phyloP scores from a whole-genome alignment of 2,888 invertebrate species.

The Brachylomia viminalis region DNA sequence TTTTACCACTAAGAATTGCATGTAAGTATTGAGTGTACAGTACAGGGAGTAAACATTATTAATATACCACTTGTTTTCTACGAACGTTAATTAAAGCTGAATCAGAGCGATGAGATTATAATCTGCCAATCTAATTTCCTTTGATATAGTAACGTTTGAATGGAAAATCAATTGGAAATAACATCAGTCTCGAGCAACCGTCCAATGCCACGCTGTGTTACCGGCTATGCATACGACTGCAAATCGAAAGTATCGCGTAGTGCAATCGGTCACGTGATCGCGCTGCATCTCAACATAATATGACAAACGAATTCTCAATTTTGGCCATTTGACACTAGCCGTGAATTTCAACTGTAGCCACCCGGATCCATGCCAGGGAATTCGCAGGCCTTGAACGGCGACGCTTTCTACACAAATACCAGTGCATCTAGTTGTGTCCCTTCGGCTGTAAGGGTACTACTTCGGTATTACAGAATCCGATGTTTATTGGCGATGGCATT shows the following conservation, averaged over 20 bases:
- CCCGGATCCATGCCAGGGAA: conserved; percentile 87
- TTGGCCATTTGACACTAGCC: conserved; percentile 81
- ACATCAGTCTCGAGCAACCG: conserved; percentile 38
- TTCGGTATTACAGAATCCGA: conserved; percentile 71
- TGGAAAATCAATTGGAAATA: conserved; percentile 52
- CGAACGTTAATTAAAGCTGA: conserved; percentile 12
- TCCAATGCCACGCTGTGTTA: conserved; percentile 47
- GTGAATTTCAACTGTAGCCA: conserved; percentile 78
- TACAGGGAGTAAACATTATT: not conserved
- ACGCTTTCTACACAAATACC: conserved; percentile 82
- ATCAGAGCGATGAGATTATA: conserved; percentile 27
- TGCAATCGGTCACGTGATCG: conserved; percentile 66
- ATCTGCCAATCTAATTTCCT: conserved; percentile 40
- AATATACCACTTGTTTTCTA: conserved; percentile 12
- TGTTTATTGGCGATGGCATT: conserved; percentile 74
- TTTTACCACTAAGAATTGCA: not conserved
- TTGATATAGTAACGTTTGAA: conserved; percentile 48
- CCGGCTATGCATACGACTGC: conserved; percentile 28
- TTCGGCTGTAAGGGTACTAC: conserved; percentile 79
- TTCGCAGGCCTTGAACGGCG: conserved; percentile 82
- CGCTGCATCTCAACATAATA: conserved; percentile 63
- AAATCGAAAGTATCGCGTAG: conserved; percentile 51
- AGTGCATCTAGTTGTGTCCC: conserved; percentile 80
- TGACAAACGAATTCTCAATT: conserved; percentile 83
- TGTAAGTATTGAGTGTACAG: not conserved